Base-by-base conservation (phyloP, 2,113 vertebrate genomes). In the Hippocampus mohnikei region DNA sequence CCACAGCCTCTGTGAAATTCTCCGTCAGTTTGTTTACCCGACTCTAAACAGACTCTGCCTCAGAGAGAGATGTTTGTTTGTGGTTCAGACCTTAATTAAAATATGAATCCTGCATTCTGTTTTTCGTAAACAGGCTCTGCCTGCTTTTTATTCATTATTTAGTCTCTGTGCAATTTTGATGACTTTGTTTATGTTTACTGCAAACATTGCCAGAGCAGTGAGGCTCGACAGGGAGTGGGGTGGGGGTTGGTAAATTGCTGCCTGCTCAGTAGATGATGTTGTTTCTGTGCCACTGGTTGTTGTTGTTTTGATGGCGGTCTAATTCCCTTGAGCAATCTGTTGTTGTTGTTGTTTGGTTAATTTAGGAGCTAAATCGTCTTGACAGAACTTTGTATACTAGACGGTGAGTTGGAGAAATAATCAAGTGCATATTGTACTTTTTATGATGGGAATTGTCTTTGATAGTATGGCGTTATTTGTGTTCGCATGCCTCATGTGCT, bases 131-230 rank as follows among this genome's bases (percentile, higher is more conserved):
- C 90, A 90, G 75, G 84, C 86, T 81, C 87, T 87, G 88, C 87
- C 71, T 85, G 84, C 80, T 81, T 85, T 85, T 79, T 85, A 88
- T 90, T 88, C 85, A 91, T 92, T 92, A 91, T 93, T 93, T 92
- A 92, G 84, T 88, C 83, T 88, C 88, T 86, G 75, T 90, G 89
- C 86, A 81, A 89, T 90, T 93, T 90, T 89, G 91, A 93, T 92
- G 84, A 85, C 90, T 91, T 83, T 89, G 92, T 92, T 93, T 91
- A 85, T 91, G 91, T 92, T 92, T 89, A 91, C 90, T 85, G 87
- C 91, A 93, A 91, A 92, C 90, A 91, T 77, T 85, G 80, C 84
- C 42, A 70, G 84, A 88, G 88, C 78, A 75, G 80, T 50, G 82
- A 82, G 84, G 87, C 78, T 71, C 79, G 82, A 81, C 78, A 75